These are phyloP conservation scores for Sprattus sprattus DNA, from an alignment of 2,113 vertebrate species.

Conservation along the genomic window DNA sequence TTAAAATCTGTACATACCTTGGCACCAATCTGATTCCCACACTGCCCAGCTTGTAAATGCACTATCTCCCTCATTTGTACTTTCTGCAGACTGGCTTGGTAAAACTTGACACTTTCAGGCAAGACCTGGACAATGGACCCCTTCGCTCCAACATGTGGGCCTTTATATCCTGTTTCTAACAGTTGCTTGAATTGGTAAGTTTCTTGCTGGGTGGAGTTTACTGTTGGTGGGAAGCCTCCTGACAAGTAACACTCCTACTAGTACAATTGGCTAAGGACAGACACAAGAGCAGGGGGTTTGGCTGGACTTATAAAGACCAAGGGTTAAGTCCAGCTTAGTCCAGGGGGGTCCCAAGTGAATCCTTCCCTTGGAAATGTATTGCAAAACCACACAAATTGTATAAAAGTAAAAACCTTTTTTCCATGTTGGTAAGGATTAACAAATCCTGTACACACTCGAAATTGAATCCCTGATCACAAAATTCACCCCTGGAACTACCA, in stretches of 20 bases:
- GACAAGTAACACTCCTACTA: neutral
- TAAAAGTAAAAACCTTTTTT: too few relatives aligned
- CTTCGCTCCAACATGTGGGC: neutral
- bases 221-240: neutral
- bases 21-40: neutral
- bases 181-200: neutral
- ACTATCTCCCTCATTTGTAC: neutral
- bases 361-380: neutral
- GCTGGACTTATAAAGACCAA: neutral
- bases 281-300: neutral
- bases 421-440: too few relatives aligned
- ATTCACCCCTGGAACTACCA: neutral
- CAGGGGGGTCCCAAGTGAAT: neutral
- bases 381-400: neutral
- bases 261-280: neutral
- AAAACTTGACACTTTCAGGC: neutral
- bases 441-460: too few relatives aligned
- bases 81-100: conserved; percentile 48
- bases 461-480: neutral
- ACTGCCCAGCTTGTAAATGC: neutral
- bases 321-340: neutral
- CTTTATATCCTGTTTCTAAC: conserved; percentile 32
- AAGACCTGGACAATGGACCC: conserved; percentile 22
- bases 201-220: conserved; percentile 24
- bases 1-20: neutral